These are phyloP conservation scores for Neogale vison DNA, from an alignment of 2,113 vertebrate species.

Conservation along the genomic window DNA sequence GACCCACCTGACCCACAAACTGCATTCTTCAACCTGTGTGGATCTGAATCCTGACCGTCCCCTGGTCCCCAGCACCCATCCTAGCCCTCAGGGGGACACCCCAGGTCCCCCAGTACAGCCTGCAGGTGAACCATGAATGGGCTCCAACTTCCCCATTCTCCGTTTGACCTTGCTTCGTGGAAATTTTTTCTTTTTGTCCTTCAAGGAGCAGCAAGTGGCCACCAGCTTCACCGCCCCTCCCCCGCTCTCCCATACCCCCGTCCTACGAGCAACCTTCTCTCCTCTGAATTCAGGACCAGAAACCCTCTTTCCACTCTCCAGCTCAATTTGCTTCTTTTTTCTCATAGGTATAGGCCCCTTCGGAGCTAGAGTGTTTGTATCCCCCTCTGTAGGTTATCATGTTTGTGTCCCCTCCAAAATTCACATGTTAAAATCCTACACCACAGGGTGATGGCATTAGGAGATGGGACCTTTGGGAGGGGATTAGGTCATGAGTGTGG, in stretches of 20 bases:
- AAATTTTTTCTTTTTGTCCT: not conserved
- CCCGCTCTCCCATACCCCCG: too few relatives aligned
- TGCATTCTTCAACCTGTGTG: not conserved
- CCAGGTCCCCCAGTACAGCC: not conserved
- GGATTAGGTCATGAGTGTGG: not conserved
- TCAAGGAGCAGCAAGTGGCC: not conserved
- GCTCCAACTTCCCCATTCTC: not conserved
- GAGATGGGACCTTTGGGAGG: not conserved
- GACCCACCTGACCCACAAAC: not conserved
- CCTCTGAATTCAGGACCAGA: not conserved
- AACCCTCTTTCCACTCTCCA: not conserved
- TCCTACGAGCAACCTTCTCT: not conserved
- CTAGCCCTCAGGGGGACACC: not conserved
- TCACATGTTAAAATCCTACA: not conserved
- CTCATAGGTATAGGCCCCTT: not conserved
- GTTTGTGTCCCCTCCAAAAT: not conserved
- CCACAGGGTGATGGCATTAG: not conserved
- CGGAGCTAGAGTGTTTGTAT: not conserved
- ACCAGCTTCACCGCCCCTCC: not conserved
- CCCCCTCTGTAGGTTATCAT: not conserved
- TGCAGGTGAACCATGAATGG: accelerated
- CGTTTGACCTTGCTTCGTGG: not conserved
- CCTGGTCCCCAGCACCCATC: not conserved
- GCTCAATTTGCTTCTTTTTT: not conserved
- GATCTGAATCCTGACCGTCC: not conserved